phyloP scores from a whole-genome alignment of 2,888 invertebrate genomes.

The Agrotis ipsilon region DNA sequence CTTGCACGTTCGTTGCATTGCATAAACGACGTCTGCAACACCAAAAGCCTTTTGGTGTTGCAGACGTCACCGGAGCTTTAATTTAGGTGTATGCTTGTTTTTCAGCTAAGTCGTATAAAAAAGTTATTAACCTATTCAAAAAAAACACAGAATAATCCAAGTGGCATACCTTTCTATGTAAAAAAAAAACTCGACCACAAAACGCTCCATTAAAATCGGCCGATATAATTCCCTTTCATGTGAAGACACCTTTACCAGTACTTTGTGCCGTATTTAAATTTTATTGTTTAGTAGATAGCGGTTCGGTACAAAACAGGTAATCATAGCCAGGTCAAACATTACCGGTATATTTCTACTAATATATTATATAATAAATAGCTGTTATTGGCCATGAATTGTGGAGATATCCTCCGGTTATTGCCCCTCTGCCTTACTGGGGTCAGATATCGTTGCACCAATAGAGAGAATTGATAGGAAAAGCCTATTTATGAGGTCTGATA shows the following conservation, averaged over 20 bases:
- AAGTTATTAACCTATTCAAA: too few species aligned
- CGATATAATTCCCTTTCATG: too few species aligned
- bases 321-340: conserved; percentile 46
- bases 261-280: conserved; percentile 43
- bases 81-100: too few species aligned
- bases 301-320: conserved; percentile 41
- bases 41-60: too few species aligned
- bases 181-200: too few species aligned
- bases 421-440: conserved; percentile 18
- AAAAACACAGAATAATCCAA: too few species aligned
- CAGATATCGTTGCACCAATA: conserved; percentile 28
- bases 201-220: too few species aligned
- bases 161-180: too few species aligned
- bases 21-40: too few species aligned
- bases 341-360: conserved; percentile 21
- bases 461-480: conserved; percentile 16
- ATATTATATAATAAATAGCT: conserved; percentile 33
- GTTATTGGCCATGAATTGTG: conserved; percentile 45
- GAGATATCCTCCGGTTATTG: conserved; percentile 46
- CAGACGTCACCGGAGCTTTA: too few species aligned
- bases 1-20: too few species aligned
- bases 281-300: conserved; percentile 47
- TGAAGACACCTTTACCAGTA: conserved; percentile 22
- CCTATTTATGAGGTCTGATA: not conserved
- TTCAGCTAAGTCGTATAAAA: too few species aligned